Evolutionary conservation across 1,140 invertebrate genomes (phyloP), one percentile per base, ranked within the genome.

Genomic region (Heterodera carotae): DNA sequence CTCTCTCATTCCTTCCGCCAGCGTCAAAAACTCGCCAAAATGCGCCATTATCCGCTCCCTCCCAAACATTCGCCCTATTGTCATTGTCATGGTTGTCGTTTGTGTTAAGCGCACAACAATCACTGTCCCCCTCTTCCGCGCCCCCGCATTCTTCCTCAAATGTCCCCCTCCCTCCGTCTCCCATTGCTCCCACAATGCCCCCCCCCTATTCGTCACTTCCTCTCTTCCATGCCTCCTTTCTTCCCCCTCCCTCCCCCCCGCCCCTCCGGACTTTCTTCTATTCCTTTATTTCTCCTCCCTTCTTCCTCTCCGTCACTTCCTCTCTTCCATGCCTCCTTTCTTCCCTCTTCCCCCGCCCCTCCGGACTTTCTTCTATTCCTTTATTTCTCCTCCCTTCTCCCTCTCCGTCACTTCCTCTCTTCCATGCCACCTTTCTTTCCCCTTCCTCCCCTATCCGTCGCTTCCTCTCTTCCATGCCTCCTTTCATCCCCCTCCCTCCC

Each of bases 31-130:
- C 66, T 34, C 48, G 31, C 36, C 66, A 15, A 18, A 33, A 48
- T 4, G 27, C 59, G 48, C 18, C 2, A 22, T 53, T 25, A 18
- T 48, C 27, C 27, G 25, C 10, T 64, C 29, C 12, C 33, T 73
- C 62, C 71, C 25, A n/a, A n/a, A n/a, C 34, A 7, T 18, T 10
- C 27, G 8, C 34, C 12, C 71, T 73, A 29, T 64, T 48, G 33
- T 48, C 53, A 39, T 34, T 12, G 64, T 62, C 39, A 29, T 56
- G 33, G 33, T 62, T 62, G 64, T 43, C 62, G 27, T 66, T 62
- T 53, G 48, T 53, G 48, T 53, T 53, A 53, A 53, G 48, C 48
- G 48, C 48, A 53, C 18, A 53, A 53, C 48, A 53, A 53, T 53
- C 48, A 53, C 48, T 10, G n/a, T n/a, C n/a, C 12, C 2, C 39